These are phyloP conservation scores for Bungarus multicinctus DNA, from an alignment of 2,113 vertebrate species.

Conservation along the genomic window DNA sequence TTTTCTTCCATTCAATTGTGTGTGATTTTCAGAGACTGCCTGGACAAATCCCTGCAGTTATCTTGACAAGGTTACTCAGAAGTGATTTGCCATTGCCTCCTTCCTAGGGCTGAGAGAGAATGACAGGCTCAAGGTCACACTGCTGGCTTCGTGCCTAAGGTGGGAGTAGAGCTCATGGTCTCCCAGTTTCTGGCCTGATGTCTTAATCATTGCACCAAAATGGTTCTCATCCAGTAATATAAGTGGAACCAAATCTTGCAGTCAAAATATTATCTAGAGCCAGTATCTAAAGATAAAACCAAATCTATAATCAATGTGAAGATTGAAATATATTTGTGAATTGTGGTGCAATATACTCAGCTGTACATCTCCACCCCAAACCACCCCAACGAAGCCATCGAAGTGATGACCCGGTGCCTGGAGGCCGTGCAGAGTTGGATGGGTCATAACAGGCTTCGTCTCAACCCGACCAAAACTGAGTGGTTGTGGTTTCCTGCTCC, in stretches of 20 bases:
- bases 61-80: background rate
- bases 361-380: too few species aligned
- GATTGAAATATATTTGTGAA: background rate
- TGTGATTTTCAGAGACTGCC: background rate
- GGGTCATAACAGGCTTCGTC: too few species aligned
- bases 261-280: background rate
- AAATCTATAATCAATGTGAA: background rate
- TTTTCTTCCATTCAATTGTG: background rate
- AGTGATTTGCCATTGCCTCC: background rate
- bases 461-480: too few species aligned
- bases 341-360: background rate
- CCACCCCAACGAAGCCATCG: too few species aligned
- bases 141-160: background rate
- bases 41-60: background rate
- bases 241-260: background rate
- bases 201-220: background rate
- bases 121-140: background rate
- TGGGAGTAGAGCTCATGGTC: background rate
- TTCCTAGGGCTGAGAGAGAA: background rate
- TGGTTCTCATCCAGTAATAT: background rate
- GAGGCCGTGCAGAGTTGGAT: too few species aligned
- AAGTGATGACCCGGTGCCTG: too few species aligned
- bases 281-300: background rate
- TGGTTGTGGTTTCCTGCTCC: too few species aligned
- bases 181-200: background rate